These are phyloP conservation scores for Macquaria australasica DNA, from an alignment of 2,113 vertebrate genomes.

Conservation along the genomic window DNA sequence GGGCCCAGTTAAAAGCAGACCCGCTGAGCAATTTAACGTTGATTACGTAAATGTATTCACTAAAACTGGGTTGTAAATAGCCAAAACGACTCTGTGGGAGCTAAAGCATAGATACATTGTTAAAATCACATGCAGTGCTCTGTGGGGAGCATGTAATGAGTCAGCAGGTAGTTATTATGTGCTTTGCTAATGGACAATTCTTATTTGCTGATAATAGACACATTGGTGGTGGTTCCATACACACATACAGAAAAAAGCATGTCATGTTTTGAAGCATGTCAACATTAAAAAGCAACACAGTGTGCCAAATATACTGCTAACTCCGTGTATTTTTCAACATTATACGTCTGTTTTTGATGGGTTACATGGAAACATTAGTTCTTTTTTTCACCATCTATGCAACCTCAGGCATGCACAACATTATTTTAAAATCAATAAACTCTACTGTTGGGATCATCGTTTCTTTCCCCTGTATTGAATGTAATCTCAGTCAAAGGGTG, in stretches of 20 bases:
- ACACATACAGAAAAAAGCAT: background rate
- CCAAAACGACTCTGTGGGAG: background rate
- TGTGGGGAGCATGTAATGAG: conserved; percentile 9
- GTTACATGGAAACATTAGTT: background rate
- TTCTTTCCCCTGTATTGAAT: background rate
- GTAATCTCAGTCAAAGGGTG: background rate
- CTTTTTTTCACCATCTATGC: background rate
- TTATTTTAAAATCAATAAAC: background rate
- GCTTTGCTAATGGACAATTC: conserved; percentile 29
- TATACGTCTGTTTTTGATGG: too few species aligned
- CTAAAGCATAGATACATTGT: background rate
- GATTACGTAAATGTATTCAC: background rate
- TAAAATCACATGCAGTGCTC: conserved; percentile 26
- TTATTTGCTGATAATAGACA: conserved; percentile 3
- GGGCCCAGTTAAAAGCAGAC: background rate
- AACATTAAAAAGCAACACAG: conserved; percentile 1
- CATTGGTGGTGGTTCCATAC: background rate
- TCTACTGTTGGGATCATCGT: background rate
- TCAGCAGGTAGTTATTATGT: conserved; percentile 32
- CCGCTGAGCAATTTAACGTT: background rate
- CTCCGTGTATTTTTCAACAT: too few species aligned
- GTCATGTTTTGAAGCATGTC: background rate
- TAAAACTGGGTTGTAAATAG: background rate
- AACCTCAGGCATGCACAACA: background rate
- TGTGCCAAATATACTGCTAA: background rate